Evolutionary conservation across 2,797 vertebrate species (phyloP), one percentile per base, ranked within the genome.

Genomic region (Harpagifer antarcticus): DNA sequence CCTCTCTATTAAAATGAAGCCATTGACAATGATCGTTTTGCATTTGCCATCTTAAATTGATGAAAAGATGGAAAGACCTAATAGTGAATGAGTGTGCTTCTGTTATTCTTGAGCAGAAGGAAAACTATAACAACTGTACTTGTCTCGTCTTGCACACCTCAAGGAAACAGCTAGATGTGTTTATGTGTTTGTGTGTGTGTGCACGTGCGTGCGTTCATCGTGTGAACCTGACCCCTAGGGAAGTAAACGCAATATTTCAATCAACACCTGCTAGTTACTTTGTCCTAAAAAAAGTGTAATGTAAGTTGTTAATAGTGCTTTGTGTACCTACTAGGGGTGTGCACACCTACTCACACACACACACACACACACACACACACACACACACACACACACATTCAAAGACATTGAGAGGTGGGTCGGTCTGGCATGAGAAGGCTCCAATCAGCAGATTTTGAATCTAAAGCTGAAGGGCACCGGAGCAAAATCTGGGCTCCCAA

Each of bases 381-480:
- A 23, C 23, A 23, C 23, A 23, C 23, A 69, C 27, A 66, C 45
- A 56, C 42, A 55, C 17, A 64, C 40, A 53, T 33, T 33, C 17
- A 64, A 50, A 65, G 49, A 56, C 67, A 47, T 13, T 6, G 19
- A 45, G 60, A 48, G 20, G 40, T 70, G n/a, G 5, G 55, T 17
- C 27, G 70, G 17, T 52, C 19, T 72, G 59, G 63, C 54, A 72
- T 23, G 44, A 72, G 65, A 87, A 68, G 17, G 53, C 13, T 61
- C 59, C 57, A 65, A 76, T 78, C 83, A 88, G 79, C 84, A 81
- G 31, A 59, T 79, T 79, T 78, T 47, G 56, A 74, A 78, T 86
- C 57, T 71, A 79, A 68, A 63, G 72, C 45, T 67, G 43, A 78
- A 80, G 68, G 74, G 68, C 74, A 57, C 55, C 45, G 43, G 61